These are phyloP conservation scores for Cotesia typhae DNA, from an alignment of 1,140 invertebrate species.

Conservation along the genomic window DNA sequence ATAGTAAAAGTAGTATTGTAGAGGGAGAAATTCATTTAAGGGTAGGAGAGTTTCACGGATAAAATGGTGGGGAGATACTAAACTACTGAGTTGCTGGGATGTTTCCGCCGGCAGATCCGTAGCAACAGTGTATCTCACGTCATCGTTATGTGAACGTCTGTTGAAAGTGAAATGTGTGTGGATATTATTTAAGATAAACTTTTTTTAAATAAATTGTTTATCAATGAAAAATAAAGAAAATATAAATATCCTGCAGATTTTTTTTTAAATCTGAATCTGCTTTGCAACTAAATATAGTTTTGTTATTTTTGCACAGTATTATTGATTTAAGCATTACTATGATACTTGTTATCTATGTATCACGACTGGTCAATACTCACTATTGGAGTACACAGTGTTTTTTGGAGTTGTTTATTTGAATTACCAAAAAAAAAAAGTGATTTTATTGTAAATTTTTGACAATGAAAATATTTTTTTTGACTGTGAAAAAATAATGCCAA, in stretches of 20 bases:
- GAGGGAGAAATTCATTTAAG: constrained; percentile 7
- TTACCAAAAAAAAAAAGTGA: too few relatives aligned
- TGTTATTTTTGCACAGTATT: background rate
- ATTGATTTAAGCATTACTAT: constrained; percentile 8
- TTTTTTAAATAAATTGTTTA: background rate
- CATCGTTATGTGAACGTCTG: background rate
- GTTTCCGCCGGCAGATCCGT: constrained; percentile 20
- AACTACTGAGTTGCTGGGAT: background rate
- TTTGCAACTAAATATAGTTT: background rate
- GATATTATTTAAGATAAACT: too few relatives aligned
- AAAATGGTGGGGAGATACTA: background rate
- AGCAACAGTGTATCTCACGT: constrained; percentile 25
- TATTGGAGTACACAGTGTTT: background rate
- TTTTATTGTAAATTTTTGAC: too few relatives aligned
- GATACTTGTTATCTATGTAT: background rate
- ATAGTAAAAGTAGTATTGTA: background rate
- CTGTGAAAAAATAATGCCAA: too few relatives aligned
- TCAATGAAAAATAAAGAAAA: background rate
- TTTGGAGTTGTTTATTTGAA: too few relatives aligned
- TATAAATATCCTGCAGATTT: background rate
- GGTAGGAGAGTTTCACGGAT: background rate
- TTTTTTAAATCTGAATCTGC: too few relatives aligned
- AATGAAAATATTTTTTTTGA: too few relatives aligned
- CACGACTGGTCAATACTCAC: constrained; percentile 3
- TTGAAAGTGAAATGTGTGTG: too few relatives aligned